These are phyloP conservation scores for Ceratina calcarata DNA, from an alignment of 1,140 invertebrate genomes.

Conservation along the genomic window DNA sequence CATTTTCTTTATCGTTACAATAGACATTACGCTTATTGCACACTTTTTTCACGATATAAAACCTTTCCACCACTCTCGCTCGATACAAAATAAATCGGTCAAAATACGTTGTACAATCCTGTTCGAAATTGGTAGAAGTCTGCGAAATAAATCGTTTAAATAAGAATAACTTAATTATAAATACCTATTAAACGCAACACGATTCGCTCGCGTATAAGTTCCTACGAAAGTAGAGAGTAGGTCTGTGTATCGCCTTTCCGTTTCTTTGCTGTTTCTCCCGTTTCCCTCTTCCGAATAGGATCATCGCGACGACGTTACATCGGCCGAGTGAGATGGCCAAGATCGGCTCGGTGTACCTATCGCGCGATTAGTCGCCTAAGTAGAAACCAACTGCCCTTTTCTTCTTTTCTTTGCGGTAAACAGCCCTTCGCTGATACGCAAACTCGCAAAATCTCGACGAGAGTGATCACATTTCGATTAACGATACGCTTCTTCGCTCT, in stretches of 20 bases:
- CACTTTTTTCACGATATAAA: constrained; percentile 77
- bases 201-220: constrained; percentile 63
- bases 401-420: not conserved
- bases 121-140: constrained; percentile 70
- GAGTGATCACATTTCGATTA: constrained; percentile 43
- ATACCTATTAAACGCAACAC: constrained; percentile 71
- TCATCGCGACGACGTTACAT: not conserved
- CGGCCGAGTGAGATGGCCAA: no score
- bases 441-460: constrained; percentile 39
- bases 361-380: constrained; percentile 23
- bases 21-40: constrained; percentile 78
- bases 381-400: constrained; percentile 21
- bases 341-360: constrained; percentile 28
- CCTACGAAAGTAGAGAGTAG: constrained; percentile 65
- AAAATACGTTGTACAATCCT: constrained; percentile 74
- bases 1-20: constrained; percentile 77
- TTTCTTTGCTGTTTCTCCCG: constrained; percentile 1
- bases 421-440: constrained; percentile 46
- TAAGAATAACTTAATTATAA: constrained; percentile 77
- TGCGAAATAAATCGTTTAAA: constrained; percentile 72
- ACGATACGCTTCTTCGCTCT: constrained; percentile 23
- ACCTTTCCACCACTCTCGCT: constrained; percentile 70
- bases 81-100: constrained; percentile 74
- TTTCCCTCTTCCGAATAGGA: no score
- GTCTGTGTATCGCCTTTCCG: constrained; percentile 23